Evolutionary conservation across 2,888 invertebrate genomes (phyloP).

Genomic region (Stenoptilia bipunctidactyla): DNA sequence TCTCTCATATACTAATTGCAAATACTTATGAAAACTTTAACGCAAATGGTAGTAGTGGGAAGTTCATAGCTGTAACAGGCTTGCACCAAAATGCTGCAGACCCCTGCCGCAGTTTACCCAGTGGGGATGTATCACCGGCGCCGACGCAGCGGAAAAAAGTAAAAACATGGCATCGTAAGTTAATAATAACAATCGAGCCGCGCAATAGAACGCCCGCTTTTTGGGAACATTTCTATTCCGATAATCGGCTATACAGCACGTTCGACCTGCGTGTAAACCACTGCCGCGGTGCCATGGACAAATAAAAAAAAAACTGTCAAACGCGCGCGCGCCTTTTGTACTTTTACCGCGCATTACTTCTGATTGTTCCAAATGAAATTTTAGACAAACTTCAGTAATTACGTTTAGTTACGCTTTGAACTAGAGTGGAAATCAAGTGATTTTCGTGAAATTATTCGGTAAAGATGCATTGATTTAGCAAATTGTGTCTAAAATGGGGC

Average conservation of each 20-base stretch:
- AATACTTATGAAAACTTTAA: no score
- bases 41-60: no score
- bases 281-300: neutral
- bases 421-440: no score
- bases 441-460: no score
- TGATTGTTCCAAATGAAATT: slow-evolving; percentile 21
- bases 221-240: slow-evolving; percentile 58
- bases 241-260: slow-evolving; percentile 23
- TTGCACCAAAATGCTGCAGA: slow-evolving; percentile 32
- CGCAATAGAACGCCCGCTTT: slow-evolving; percentile 34
- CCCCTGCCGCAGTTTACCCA: slow-evolving; percentile 39
- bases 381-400: no score
- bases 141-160: slow-evolving; percentile 57
- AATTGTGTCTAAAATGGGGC: slow-evolving; percentile 25
- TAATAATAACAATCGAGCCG: slow-evolving; percentile 40
- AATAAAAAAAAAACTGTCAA: slow-evolving; percentile 8
- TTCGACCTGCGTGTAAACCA: neutral
- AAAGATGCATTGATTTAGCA: slow-evolving; percentile 12
- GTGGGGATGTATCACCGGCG: slow-evolving; percentile 50
- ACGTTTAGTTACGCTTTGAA: no score
- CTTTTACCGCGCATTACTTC: slow-evolving; percentile 20
- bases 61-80: no score
- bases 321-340: slow-evolving; percentile 7
- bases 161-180: slow-evolving; percentile 54
- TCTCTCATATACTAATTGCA: no score